Base-by-base conservation (phyloP, 2,888 invertebrate species). In the Deroplatys truncata region DNA sequence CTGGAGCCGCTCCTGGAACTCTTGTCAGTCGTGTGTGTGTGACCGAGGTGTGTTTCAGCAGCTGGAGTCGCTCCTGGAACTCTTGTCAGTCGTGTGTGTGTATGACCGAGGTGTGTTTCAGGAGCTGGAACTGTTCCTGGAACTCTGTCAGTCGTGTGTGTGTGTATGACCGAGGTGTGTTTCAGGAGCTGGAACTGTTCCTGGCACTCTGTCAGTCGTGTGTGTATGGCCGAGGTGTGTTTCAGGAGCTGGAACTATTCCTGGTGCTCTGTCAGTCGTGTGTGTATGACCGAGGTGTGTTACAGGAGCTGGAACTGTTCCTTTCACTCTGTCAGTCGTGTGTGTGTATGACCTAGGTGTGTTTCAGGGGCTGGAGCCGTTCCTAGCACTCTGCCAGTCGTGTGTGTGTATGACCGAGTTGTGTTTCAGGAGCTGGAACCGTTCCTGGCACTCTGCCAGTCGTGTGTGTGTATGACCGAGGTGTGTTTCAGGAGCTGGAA, bases 1-100 rank as follows among this genome's bases (percentile, higher is more conserved):
- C 93, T 94, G 92, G 97, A 97, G 93, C 95, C 96, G 91, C 95
- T 97, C 92, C 94, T 96, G 93, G 94, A 94, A 90, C 95, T 95
- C 92, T n/a, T 96, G 97, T 93, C 94, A 95, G 92, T 93, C 95
- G 28, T 95, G 95, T 91, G 97, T n/a, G n/a, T n/a, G 5, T 20
- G 28, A 2, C 13, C 5, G 28, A 2, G n/a, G 20, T 16, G 20
- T 85, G 29, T 86, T 86, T 0, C 93, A 95, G 95, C 94, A 94
- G 91, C 93, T 94, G 92, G 97, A 97, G 93, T 95, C 96, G 91
- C 95, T 97, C 92, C 94, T 96, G 93, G 94, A 94, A 90, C 95
- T 95, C 92, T n/a, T 96, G 97, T 93, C 94, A 95, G 92, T 93
- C 95, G 28, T 95, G 95, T 91, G 97, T n/a, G n/a, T n/a, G n/a